A percentile compares a stretch with the other conserved stretches of the same genome.
Evolutionary conservation across 2,113 vertebrate species (phyloP).

Genomic region (Misgurnus mizolepis): DNA sequence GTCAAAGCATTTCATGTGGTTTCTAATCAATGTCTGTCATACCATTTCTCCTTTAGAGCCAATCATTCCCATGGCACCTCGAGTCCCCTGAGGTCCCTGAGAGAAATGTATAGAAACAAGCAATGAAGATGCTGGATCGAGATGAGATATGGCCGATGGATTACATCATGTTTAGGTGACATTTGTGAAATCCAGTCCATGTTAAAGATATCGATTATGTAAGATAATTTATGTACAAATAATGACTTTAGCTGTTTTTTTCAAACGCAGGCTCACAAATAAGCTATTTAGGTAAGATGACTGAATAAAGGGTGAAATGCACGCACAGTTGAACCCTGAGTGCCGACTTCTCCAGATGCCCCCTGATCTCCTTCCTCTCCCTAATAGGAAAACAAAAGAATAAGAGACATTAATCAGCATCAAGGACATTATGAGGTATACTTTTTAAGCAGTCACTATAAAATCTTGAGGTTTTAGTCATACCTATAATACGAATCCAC

Average conservation of each 20-base stretch:
- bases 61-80: constrained; percentile 86
- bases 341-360: constrained; percentile 82
- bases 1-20: neutral
- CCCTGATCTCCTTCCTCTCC: constrained; percentile 96
- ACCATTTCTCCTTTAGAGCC: constrained; percentile 90
- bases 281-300: neutral
- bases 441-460: neutral
- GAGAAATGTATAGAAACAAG: constrained; percentile 55
- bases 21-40: constrained; percentile 54
- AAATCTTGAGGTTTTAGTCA: too few relatives aligned
- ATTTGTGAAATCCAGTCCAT: too few relatives aligned
- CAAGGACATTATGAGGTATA: neutral
- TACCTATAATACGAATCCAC: too few relatives aligned
- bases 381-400: constrained; percentile 67
- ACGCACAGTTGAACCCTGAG: constrained; percentile 89
- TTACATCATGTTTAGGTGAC: neutral
- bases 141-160: neutral
- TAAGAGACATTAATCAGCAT: neutral
- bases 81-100: constrained; percentile 87
- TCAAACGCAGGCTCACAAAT: too few relatives aligned
- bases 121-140: neutral
- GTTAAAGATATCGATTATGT: too few relatives aligned
- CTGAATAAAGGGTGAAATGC: neutral
- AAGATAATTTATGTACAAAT: too few relatives aligned
- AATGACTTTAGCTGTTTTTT: too few relatives aligned